A percentile compares a stretch with the other conserved stretches of the same genome.
Evolutionary conservation across 2,113 vertebrate species (phyloP).

Genomic region (Emydocephalus ijimae): DNA sequence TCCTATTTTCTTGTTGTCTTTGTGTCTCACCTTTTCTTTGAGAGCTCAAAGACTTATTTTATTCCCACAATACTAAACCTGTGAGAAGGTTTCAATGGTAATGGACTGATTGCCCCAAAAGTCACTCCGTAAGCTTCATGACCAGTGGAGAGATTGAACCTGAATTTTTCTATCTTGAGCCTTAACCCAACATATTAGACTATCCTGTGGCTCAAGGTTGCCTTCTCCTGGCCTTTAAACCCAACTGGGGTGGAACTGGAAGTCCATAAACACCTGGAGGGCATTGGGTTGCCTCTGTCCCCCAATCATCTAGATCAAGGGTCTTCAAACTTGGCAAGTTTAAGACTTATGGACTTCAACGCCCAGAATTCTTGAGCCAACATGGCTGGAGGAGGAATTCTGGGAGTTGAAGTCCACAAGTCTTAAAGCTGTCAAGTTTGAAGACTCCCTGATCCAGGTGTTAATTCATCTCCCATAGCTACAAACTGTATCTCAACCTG

Average conservation of each 20-base stretch:
- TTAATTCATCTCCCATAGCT: not conserved
- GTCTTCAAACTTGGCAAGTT: too few relatives aligned
- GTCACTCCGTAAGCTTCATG: not conserved
- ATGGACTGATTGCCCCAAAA: not conserved
- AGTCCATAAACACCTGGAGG: not conserved
- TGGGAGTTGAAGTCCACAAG: too few relatives aligned
- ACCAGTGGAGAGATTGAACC: not conserved
- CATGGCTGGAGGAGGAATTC: too few relatives aligned
- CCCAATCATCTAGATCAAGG: too few relatives aligned
- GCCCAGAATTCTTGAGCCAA: too few relatives aligned
- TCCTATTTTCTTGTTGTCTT: not conserved
- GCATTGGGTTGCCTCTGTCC: not conserved
- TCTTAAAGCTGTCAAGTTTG: too few relatives aligned
- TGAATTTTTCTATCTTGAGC: not conserved
- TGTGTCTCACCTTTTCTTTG: not conserved
- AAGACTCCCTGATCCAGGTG: not conserved
- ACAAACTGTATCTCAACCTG: accelerated
- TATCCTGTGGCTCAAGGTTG: not conserved
- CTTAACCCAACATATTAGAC: not conserved
- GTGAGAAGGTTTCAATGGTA: not conserved
- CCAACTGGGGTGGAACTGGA: not conserved
- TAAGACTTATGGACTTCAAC: too few relatives aligned
- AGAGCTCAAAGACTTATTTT: not conserved
- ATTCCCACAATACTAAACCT: not conserved
- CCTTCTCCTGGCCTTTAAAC: not conserved